These are phyloP conservation scores for Lithosia quadra DNA, from an alignment of 2,888 invertebrate species.

Conservation along the genomic window DNA sequence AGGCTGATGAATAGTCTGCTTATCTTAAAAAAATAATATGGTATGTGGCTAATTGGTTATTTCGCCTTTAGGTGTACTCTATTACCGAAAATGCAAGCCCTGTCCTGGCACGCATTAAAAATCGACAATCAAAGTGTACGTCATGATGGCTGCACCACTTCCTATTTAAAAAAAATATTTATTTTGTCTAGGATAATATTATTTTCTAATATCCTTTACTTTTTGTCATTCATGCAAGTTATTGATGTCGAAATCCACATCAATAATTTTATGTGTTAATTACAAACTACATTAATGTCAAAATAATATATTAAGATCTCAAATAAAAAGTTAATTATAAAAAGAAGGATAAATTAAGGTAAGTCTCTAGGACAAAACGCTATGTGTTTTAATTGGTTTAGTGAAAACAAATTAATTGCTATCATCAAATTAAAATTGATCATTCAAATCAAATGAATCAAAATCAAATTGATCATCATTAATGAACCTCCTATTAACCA, in stretches of 20 bases:
- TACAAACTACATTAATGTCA: too few relatives aligned
- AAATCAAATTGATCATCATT: too few relatives aligned
- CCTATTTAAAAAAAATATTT: slow-evolving; percentile 11
- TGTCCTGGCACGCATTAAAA: slow-evolving; percentile 73
- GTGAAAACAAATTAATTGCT: too few relatives aligned
- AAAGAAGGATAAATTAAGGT: not conserved
- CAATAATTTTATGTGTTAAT: too few relatives aligned
- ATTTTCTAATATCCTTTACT: not conserved
- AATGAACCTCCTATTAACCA: not conserved
- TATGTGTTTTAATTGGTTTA: not conserved
- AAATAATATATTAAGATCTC: too few relatives aligned
- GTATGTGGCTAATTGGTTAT: slow-evolving; percentile 3
- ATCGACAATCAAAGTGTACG: slow-evolving; percentile 64
- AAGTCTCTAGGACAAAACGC: not conserved
- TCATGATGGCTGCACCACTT: slow-evolving; percentile 46
- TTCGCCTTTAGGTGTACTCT: slow-evolving; percentile 59
- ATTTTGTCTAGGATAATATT: not conserved
- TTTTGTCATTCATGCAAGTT: too few relatives aligned
- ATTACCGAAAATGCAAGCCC: slow-evolving; percentile 77
- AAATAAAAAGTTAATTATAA: too few relatives aligned
- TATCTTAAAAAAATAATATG: not conserved
- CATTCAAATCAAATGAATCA: too few relatives aligned
- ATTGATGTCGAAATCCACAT: too few relatives aligned
- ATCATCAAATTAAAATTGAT: too few relatives aligned
- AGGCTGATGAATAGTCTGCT: too few relatives aligned